phyloP scores from a whole-genome alignment of 2,113 vertebrate genomes.

The Hylia prasina region DNA sequence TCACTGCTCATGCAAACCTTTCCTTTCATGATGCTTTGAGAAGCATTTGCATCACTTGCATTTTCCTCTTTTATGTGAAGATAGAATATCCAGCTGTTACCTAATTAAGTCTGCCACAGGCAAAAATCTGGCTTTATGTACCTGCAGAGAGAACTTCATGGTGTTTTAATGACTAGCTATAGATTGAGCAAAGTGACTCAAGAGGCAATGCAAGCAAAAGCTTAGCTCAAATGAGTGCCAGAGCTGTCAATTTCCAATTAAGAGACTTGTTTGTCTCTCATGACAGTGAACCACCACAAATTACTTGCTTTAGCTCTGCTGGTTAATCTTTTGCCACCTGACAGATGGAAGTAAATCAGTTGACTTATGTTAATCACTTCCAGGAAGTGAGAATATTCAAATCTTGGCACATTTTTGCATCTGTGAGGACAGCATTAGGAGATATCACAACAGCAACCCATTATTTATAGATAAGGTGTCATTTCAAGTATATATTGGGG shows the following conservation, averaged over 20 bases:
- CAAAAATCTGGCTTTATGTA: slow-evolving; percentile 65
- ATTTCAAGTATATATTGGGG: neutral
- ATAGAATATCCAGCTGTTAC: slow-evolving; percentile 68
- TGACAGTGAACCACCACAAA: slow-evolving; percentile 54
- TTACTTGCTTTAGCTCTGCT: slow-evolving; percentile 55
- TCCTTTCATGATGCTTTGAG: neutral
- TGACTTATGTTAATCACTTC: slow-evolving; percentile 46
- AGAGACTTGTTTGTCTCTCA: slow-evolving; percentile 59
- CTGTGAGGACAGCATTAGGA: slow-evolving; percentile 14
- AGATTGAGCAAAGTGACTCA: slow-evolving; percentile 39
- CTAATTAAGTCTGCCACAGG: slow-evolving; percentile 71
- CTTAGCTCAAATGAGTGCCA: slow-evolving; percentile 45
- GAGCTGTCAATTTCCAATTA: slow-evolving; percentile 68
- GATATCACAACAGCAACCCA: neutral
- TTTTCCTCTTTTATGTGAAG: slow-evolving; percentile 52
- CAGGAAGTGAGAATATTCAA: slow-evolving; percentile 50
- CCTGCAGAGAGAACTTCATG: slow-evolving; percentile 69
- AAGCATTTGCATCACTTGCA: slow-evolving; percentile 25
- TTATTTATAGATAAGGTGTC: slow-evolving; percentile 36
- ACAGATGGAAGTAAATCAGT: slow-evolving; percentile 62
- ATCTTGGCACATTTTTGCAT: slow-evolving; percentile 34
- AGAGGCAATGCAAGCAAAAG: slow-evolving; percentile 38
- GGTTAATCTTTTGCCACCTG: slow-evolving; percentile 65
- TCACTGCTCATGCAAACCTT: neutral
- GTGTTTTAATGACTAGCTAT: slow-evolving; percentile 67